Evolutionary conservation across 2,113 vertebrate species (phyloP), one percentile per base, ranked within the genome.

Genomic region (Siniperca chuatsi): DNA sequence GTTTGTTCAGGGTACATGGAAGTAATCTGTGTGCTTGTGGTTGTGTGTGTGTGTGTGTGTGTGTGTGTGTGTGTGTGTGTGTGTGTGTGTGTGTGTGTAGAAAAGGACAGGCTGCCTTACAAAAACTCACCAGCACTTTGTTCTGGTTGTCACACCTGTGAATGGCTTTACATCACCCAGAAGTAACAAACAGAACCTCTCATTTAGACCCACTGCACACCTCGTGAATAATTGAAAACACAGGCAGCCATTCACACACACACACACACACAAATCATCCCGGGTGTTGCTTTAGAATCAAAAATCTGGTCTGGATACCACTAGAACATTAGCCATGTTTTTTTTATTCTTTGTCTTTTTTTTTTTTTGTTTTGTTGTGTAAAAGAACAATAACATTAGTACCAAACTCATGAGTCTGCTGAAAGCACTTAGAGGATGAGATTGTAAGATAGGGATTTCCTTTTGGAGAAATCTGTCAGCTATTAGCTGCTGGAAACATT

Each of bases 181-280:
- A 83, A 86, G 75, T 88, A 86, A 85, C 13, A 7, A 88, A 85
- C 92, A 87, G 83, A 85, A 72, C 85, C 42, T 79, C 46, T 83
- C 84, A 80, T 90, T 93, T 82, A 89, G 77, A 71, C 50, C 57
- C n/a, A 37, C 74, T 46, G 75, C 87, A 83, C 91, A 95, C 95
- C 90, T 94, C 93, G 25, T 94, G 91, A 92, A 89, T 94, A 92
- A 93, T 84, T 57, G 44, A 33, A 84, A 90, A 87, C 88, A 92
- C 80, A 90, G 80, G 29, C 2, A 10, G 60, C 76, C 68, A 78
- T 87, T 89, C 85, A 89, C 29, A 29, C 29, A 29, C 29, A 29
- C 29, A 29, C 40, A 46, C 64, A 35, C 8, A 2, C 54, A 48
- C 75, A 81, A 52, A 83, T 42, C 50, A 74, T 73, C 67, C 50